Percentiles rank a stretch among this genome's conserved stretches.
These are phyloP conservation scores for Polietes domitor DNA, from an alignment of 2,888 invertebrate genomes.

Conservation along the genomic window DNA sequence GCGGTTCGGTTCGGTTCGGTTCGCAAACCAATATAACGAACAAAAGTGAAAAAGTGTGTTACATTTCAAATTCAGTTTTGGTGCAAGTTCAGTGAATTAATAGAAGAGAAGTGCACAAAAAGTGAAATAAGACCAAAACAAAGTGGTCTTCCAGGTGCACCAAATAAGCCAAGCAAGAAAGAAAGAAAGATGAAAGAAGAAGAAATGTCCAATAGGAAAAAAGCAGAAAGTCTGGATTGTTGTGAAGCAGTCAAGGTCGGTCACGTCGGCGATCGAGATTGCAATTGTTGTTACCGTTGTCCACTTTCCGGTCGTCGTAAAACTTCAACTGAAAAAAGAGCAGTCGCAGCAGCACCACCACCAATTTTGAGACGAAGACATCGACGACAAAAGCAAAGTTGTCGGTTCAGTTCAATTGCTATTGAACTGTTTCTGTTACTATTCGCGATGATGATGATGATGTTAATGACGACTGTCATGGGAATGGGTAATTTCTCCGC, in stretches of 20 bases:
- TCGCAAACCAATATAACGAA: not conserved
- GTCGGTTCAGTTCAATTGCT: slow-evolving; percentile 59
- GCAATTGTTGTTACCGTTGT: slow-evolving; percentile 47
- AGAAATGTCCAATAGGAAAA: slow-evolving; percentile 44
- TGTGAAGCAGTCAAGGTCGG: slow-evolving; percentile 77
- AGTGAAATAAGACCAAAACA: not conserved
- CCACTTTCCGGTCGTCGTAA: slow-evolving; percentile 52
- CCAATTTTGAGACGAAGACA: slow-evolving; percentile 60
- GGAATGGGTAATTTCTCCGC: slow-evolving; percentile 70
- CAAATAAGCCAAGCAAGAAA: too few species aligned
- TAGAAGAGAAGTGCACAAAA: slow-evolving; percentile 6
- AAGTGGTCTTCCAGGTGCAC: not conserved
- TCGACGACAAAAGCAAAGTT: slow-evolving; percentile 44
- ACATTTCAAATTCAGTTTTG: not conserved
- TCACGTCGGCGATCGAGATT: slow-evolving; percentile 54
- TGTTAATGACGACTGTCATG: slow-evolving; percentile 71
- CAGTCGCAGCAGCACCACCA: slow-evolving; percentile 53
- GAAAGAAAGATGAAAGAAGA: not conserved
- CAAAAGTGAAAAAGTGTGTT: not conserved
- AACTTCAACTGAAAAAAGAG: slow-evolving; percentile 10
- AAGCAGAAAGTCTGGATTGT: slow-evolving; percentile 39
- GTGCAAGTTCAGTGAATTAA: not conserved
- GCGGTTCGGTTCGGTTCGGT: slow-evolving; percentile 36
- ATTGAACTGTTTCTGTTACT: slow-evolving; percentile 60
- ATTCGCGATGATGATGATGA: slow-evolving; percentile 59